phyloP scores from a whole-genome alignment of 2,888 invertebrate species.

The Drosophila hamatofila region DNA sequence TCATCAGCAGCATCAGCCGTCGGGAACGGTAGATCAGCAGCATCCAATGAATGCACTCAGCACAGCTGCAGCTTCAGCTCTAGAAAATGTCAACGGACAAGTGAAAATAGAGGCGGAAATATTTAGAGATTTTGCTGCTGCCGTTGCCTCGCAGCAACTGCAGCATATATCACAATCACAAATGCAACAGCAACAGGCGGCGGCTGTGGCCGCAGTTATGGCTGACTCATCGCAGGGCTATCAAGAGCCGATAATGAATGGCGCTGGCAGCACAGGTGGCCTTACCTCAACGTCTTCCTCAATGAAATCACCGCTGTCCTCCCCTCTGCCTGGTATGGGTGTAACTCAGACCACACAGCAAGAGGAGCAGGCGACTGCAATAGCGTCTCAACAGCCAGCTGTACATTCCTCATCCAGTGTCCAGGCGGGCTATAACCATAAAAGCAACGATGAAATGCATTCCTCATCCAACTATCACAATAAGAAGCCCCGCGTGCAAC shows the following conservation, averaged over 20 bases:
- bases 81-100: constrained; percentile 76
- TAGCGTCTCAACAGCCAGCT: constrained; percentile 50
- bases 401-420: constrained; percentile 74
- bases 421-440: constrained; percentile 51
- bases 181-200: constrained; percentile 71
- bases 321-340: constrained; percentile 73
- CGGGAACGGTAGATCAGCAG: constrained; percentile 58
- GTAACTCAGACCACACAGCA: constrained; percentile 20
- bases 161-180: constrained; percentile 82
- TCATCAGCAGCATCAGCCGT: constrained; percentile 31
- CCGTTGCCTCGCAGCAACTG: constrained; percentile 82
- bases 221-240: constrained; percentile 78
- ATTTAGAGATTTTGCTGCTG: constrained; percentile 83
- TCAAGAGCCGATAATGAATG: constrained; percentile 74
- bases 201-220: constrained; percentile 73
- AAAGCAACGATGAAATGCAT: constrained; percentile 72
- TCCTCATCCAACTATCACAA: constrained; percentile 77
- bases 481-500: constrained; percentile 83
- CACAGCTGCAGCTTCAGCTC: constrained; percentile 71
- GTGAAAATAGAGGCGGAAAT: constrained; percentile 84
- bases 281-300: constrained; percentile 84
- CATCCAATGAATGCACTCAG: constrained; percentile 78
- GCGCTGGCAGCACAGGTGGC: constrained; percentile 66
- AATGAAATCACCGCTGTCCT: constrained; percentile 84
- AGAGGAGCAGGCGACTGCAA: constrained; percentile 40